Evolutionary conservation across 2,797 vertebrate species (phyloP).

Genomic region (Pseudomugil tenellus): DNA sequence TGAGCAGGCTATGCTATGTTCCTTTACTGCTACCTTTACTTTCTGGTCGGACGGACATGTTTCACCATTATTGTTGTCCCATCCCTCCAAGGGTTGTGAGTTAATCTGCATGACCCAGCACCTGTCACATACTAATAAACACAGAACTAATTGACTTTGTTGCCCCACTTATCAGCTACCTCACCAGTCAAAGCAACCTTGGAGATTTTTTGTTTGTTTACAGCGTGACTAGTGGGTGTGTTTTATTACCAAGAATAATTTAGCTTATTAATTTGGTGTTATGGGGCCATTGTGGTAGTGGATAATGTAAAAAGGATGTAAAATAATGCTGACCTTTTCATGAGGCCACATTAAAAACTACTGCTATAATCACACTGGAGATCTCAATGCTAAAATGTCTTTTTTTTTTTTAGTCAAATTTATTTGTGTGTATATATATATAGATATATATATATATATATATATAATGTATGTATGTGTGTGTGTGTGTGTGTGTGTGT

Average conservation of each 20-base stretch:
- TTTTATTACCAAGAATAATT: conserved; percentile 57
- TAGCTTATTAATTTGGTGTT: conserved; percentile 37
- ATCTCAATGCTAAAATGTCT: no score
- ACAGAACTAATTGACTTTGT: conserved; percentile 86
- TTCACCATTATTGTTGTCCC: conserved; percentile 84
- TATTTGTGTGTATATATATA: no score
- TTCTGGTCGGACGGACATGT: conserved; percentile 84
- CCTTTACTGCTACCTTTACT: conserved; percentile 86
- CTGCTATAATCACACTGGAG: no score
- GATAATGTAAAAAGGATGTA: conserved; percentile 25
- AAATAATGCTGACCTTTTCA: conserved; percentile 2
- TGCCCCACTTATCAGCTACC: conserved; percentile 73
- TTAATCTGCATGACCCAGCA: conserved; percentile 86
- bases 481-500: no score
- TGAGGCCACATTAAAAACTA: neutral
- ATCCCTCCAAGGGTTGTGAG: conserved; percentile 85
- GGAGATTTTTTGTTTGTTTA: conserved; percentile 72
- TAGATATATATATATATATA: no score
- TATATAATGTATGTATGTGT: no score
- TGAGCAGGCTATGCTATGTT: conserved; percentile 83
- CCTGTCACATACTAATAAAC: conserved; percentile 88
- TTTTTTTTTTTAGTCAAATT: no score
- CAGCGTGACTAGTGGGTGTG: conserved; percentile 58
- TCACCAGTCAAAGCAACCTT: conserved; percentile 65
- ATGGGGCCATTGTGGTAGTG: conserved; percentile 35